Conservation (phyloP, 2,888 invertebrate genomes). For the Tenthredo scrophulariae region DNA sequence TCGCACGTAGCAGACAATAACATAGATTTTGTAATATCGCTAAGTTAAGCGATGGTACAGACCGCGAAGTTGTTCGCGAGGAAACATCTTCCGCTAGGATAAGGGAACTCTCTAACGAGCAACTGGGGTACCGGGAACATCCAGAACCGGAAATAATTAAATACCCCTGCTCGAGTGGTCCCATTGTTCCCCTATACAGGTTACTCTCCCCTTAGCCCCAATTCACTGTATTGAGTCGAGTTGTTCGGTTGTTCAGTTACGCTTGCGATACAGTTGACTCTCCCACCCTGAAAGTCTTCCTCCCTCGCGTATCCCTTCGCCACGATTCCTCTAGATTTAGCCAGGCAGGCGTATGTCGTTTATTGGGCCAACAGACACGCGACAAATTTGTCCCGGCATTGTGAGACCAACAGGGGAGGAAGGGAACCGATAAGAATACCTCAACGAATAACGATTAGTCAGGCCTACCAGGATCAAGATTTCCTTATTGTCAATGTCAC, state of each 20-base stretch:
- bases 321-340: slow-evolving; percentile 24
- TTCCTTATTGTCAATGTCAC: slow-evolving; percentile 57
- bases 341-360: slow-evolving; percentile 58
- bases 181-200: slow-evolving; percentile 59
- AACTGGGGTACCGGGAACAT: slow-evolving; percentile 53
- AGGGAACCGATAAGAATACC: slow-evolving; percentile 47
- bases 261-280: slow-evolving; percentile 52
- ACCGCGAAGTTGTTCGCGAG: slow-evolving; percentile 49
- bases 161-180: slow-evolving; percentile 66
- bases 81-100: slow-evolving; percentile 53
- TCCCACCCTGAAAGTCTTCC: slow-evolving; percentile 18
- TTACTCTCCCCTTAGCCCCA: slow-evolving; percentile 25
- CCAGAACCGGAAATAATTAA: slow-evolving; percentile 68
- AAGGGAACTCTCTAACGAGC: slow-evolving; percentile 74
- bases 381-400: slow-evolving; percentile 48
- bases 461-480: slow-evolving; percentile 62
- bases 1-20: neutral
- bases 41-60: neutral
- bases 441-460: slow-evolving; percentile 61
- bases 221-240: slow-evolving; percentile 57
- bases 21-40: slow-evolving; percentile 23
- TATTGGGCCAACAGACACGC: slow-evolving; percentile 66
- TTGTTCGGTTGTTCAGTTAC: slow-evolving; percentile 60
- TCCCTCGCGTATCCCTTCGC: slow-evolving; percentile 20
- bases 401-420: slow-evolving; percentile 16